Conservation (phyloP, 2,797 vertebrate species). For the Myotis myotis region DNA sequence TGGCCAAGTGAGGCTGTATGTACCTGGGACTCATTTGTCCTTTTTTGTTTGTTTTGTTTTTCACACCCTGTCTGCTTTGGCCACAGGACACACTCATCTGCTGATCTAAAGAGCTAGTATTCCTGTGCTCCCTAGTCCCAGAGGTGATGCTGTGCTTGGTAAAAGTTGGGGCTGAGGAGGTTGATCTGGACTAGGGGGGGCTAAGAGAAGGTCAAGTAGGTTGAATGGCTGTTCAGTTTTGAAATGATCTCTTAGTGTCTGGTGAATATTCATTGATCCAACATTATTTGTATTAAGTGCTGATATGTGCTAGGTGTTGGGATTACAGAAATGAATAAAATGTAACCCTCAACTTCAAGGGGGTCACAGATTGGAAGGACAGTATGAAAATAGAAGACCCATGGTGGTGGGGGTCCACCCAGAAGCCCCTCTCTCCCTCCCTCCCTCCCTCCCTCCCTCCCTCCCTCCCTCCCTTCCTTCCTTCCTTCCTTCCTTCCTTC, state of each 20-base stretch:
- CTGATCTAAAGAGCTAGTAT: neutral
- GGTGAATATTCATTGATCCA: neutral
- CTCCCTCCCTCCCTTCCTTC: too few species aligned
- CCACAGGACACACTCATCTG: neutral
- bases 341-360: neutral
- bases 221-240: neutral
- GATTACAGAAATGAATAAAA: neutral
- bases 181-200: neutral
- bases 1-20: neutral
- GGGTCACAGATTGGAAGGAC: neutral
- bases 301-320: neutral
- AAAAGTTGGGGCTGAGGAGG: neutral
- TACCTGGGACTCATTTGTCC: neutral
- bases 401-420: neutral
- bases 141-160: neutral
- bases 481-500: neutral
- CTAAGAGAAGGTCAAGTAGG: neutral
- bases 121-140: neutral
- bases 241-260: neutral
- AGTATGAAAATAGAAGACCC: neutral
- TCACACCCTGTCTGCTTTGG: neutral
- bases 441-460: too few species aligned
- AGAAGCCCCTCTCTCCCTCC: neutral
- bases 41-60: neutral
- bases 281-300: neutral